A percentile compares a stretch with the other conserved stretches of the same genome.
Conservation (phyloP, 1,140 invertebrate species). For the Globodera rostochiensis region DNA sequence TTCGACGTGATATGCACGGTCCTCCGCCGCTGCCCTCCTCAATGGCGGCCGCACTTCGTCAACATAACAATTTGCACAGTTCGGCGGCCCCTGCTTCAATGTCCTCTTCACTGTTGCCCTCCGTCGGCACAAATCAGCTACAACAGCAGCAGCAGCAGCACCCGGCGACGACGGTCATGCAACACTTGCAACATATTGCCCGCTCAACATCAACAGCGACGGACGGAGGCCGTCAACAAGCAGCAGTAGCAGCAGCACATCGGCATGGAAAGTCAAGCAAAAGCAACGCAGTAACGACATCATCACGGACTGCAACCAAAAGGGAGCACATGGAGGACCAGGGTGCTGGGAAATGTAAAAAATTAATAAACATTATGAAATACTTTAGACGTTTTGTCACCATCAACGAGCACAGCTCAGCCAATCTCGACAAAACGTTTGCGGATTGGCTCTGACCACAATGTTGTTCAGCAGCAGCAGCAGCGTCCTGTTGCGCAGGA, state of each 20-base stretch:
- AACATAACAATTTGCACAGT: not conserved
- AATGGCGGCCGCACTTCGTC: not conserved
- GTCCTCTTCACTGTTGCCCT: not conserved
- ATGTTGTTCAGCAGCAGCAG: not conserved
- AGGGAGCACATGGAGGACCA: not conserved
- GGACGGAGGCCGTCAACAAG: not conserved
- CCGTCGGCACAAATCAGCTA: not conserved
- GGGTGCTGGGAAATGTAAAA: not conserved
- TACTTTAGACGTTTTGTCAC: not conserved
- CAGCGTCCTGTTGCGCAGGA: not conserved
- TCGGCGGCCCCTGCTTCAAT: not conserved
- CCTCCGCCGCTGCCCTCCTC: slow-evolving; percentile 9
- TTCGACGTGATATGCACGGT: slow-evolving; percentile 22
- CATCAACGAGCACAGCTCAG: slow-evolving; percentile 1
- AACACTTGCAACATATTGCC: not conserved
- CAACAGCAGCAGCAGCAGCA: not conserved
- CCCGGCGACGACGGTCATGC: not conserved
- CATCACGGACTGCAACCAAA: not conserved
- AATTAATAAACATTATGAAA: too few relatives aligned
- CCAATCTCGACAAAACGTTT: not conserved
- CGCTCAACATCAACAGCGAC: not conserved
- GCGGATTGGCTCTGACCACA: not conserved
- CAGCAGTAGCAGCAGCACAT: not conserved
- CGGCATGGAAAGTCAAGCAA: not conserved
- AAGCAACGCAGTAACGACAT: not conserved